Evolutionary conservation across 2,797 vertebrate species (phyloP), one percentile per base, ranked within the genome.

Genomic region (Tiaroga cobitis): DNA sequence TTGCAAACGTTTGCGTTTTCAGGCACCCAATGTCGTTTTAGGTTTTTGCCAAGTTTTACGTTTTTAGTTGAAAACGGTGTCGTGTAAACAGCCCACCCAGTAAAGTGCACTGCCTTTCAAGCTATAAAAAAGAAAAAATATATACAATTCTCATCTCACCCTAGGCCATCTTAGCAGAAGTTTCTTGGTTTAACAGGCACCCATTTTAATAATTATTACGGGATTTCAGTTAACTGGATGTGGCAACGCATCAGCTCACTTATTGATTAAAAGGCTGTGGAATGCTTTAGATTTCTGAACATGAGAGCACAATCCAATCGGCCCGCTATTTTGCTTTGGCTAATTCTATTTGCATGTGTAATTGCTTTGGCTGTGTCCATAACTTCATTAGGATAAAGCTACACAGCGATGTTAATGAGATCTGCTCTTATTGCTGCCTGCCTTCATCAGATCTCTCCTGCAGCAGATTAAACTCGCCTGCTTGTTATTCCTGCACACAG

Each of bases 281-380:
- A 91, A 91, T 67, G 83, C 78, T 77, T 85, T 85, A 43, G 80
- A 72, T 90, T 92, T 92, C 91, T 92, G 92, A 93, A 94, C 93
- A 93, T 91, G 92, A 94, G 94, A 94, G 94, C 90, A 93, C 92
- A 95, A 95, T 95, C 94, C 94, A 94, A 94, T 94, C 93, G 91
- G 67, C 81, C 74, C 59, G 79, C 85, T 85, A 81, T 91, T 90
- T 88, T 89, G 88, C 92, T 90, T 92, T 79, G 78, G 88, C 93
- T 95, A 95, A 96, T 95, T 94, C 92, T 92, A 95, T 95, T 95
- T 95, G 93, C 91, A 94, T 92, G 90, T 92, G 91, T 94, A 93
- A 95, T 95, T 95, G 94, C 94, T 95, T 93, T 92, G 93, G 92
- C 95, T 93, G 93, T 94, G 93, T 91, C 51, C 78, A 91, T 95